phyloP scores from a whole-genome alignment of 2,797 vertebrate genomes.

The Pterois miles region DNA sequence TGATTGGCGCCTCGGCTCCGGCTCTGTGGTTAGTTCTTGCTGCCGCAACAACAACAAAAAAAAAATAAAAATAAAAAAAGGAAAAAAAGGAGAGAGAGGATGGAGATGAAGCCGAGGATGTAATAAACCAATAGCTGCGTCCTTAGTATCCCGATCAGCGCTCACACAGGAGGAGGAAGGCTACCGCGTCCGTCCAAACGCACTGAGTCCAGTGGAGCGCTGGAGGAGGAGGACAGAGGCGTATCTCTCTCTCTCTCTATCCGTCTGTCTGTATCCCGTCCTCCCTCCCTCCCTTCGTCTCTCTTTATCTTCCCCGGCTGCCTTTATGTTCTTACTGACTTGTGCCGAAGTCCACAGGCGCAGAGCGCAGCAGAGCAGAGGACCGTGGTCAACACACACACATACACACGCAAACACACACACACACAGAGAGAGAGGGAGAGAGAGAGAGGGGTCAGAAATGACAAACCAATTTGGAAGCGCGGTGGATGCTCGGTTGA shows the following conservation, averaged over 20 bases:
- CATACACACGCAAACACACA: neutral
- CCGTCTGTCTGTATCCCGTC: conserved; percentile 56
- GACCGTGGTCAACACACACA: conserved; percentile 52
- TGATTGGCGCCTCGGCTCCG: conserved; percentile 33
- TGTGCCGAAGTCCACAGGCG: conserved; percentile 67
- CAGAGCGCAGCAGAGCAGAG: conserved; percentile 57
- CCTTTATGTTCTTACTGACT: conserved; percentile 71
- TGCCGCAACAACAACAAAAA: conserved; percentile 21
- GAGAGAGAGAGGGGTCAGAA: conserved; percentile 72
- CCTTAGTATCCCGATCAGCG: conserved; percentile 79
- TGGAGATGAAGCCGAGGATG: conserved; percentile 43
- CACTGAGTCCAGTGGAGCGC: conserved; percentile 68
- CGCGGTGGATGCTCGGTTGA: conserved; percentile 75
- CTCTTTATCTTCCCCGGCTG: conserved; percentile 38
- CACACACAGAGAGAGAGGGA: conserved; percentile 23
- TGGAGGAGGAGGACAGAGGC: conserved; percentile 69
- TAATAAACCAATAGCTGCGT: conserved; percentile 65
- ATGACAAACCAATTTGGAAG: conserved; percentile 86
- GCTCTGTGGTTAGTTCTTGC: conserved; percentile 30
- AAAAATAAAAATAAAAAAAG: neutral
- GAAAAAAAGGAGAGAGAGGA: conserved; percentile 22
- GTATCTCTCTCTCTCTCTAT: conserved; percentile 56
- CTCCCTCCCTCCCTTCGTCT: conserved; percentile 19
- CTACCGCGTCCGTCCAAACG: conserved; percentile 62
- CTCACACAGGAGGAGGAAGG: conserved; percentile 48